These are phyloP conservation scores for Toxostoma redivivum DNA, from an alignment of 2,113 vertebrate species.

Conservation along the genomic window DNA sequence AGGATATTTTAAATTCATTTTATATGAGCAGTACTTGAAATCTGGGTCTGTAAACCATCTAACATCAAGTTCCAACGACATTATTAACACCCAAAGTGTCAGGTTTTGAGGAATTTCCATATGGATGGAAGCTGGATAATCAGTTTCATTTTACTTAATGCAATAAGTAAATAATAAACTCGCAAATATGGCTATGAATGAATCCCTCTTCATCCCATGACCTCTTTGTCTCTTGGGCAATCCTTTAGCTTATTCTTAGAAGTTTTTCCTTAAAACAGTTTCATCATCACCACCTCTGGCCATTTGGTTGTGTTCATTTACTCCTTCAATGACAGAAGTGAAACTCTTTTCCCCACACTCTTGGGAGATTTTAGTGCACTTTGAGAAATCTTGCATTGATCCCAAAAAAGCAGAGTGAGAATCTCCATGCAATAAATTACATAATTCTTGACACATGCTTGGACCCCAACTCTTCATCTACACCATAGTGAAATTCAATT, in stretches of 20 bases:
- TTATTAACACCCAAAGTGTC: not conserved
- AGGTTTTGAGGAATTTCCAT: not conserved
- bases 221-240: not conserved
- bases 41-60: not conserved
- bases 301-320: not conserved
- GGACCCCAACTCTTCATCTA: not conserved
- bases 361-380: not conserved
- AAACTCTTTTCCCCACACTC: not conserved
- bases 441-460: not conserved
- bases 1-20: not conserved
- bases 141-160: not conserved
- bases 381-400: not conserved
- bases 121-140: not conserved
- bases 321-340: not conserved
- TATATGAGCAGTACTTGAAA: not conserved
- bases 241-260: not conserved
- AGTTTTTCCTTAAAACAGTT: not conserved
- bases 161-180: not conserved
- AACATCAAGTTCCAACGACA: not conserved
- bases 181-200: not conserved
- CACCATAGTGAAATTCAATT: not conserved
- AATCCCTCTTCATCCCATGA: not conserved
- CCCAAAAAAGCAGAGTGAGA: not conserved
- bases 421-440: not conserved
- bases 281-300: not conserved